Conservation (phyloP, 1,140 invertebrate species). For the Aricia agestis region DNA sequence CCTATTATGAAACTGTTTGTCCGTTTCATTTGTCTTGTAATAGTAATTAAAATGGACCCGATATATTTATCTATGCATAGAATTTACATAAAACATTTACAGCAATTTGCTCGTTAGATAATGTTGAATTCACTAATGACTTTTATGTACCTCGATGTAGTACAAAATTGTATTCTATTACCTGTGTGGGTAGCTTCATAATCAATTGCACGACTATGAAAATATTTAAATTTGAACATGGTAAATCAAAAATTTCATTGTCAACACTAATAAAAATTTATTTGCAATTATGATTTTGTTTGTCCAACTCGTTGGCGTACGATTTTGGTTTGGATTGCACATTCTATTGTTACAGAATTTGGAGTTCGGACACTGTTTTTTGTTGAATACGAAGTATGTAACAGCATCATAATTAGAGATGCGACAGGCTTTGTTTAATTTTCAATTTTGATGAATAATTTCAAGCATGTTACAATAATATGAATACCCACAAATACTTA, state of each 20-base stretch:
- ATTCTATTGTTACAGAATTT: background rate
- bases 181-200: background rate
- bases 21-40: constrained; percentile 34
- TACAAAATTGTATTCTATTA: constrained; percentile 17
- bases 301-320: background rate
- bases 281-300: constrained; percentile 1
- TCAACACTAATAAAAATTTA: background rate
- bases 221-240: constrained; percentile 11
- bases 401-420: background rate
- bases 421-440: no score
- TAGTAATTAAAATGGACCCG: constrained; percentile 38
- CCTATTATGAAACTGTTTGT: constrained; percentile 34
- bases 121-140: constrained; percentile 24
- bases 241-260: constrained; percentile 9
- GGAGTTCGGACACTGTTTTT: background rate
- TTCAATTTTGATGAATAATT: no score
- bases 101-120: constrained; percentile 34
- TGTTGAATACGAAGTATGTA: background rate
- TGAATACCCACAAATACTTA: no score
- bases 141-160: background rate
- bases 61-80: constrained; percentile 55
- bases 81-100: constrained; percentile 44
- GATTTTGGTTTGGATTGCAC: background rate
- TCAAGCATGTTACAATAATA: no score
- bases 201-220: background rate